Percentiles rank a stretch among this genome's conserved stretches.
Conservation (phyloP, 2,797 vertebrate genomes). For the Takifugu ocellatus region DNA sequence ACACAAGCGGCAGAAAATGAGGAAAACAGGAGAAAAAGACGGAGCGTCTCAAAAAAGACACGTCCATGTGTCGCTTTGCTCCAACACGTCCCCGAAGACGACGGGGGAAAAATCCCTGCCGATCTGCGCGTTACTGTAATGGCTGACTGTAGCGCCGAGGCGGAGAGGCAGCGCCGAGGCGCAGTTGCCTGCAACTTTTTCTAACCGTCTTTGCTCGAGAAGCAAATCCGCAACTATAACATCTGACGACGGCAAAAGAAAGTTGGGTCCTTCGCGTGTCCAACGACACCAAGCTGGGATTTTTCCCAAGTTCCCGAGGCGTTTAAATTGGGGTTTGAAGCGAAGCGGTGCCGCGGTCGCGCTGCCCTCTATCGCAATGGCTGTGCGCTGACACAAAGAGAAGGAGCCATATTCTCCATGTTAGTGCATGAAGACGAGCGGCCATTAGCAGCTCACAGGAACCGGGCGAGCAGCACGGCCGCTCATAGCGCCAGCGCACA, state of each 20-base stretch:
- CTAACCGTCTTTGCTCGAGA: slow-evolving; percentile 69
- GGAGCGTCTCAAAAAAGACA: slow-evolving; percentile 3
- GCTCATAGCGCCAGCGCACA: slow-evolving; percentile 76
- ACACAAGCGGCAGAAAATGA: slow-evolving; percentile 26
- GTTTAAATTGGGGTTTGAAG: slow-evolving; percentile 59
- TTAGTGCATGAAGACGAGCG: slow-evolving; percentile 86
- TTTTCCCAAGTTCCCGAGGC: slow-evolving; percentile 50
- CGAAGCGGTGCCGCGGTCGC: slow-evolving; percentile 72
- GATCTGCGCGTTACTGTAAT: slow-evolving; percentile 90
- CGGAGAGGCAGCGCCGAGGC: slow-evolving; percentile 78
- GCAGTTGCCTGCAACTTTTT: slow-evolving; percentile 90
- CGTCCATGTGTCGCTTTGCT: slow-evolving; percentile 25
- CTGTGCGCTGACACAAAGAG: slow-evolving; percentile 88
- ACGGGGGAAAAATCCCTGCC: slow-evolving; percentile 70
- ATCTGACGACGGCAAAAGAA: slow-evolving; percentile 66
- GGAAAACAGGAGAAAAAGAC: slow-evolving; percentile 61
- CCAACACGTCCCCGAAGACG: slow-evolving; percentile 24
- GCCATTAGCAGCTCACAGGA: slow-evolving; percentile 84
- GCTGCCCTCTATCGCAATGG: slow-evolving; percentile 83
- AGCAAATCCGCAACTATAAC: slow-evolving; percentile 35
- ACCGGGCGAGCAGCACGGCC: slow-evolving; percentile 74
- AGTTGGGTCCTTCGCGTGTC: slow-evolving; percentile 50
- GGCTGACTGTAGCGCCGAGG: slow-evolving; percentile 91
- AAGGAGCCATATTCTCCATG: slow-evolving; percentile 94
- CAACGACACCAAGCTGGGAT: slow-evolving; percentile 32